Evolutionary conservation across 1,140 invertebrate species (phyloP), one percentile per base, ranked within the genome.

Genomic region (Schlechtendalia chinensis): DNA sequence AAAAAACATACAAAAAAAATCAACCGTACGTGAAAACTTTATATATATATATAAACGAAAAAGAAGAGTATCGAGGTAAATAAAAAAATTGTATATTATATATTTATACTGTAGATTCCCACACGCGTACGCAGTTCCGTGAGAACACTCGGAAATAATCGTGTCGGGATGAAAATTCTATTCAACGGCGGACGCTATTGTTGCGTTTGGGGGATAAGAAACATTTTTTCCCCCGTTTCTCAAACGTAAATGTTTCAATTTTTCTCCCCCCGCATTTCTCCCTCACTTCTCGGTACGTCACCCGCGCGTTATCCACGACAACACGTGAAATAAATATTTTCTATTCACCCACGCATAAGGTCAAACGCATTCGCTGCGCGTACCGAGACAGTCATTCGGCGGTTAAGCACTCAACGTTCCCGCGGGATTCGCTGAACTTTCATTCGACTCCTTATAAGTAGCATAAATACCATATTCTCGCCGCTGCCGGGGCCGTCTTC

Each of bases 121-220:
- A 16, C 39, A 47, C 39, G 45, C 63, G 10, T 45, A 45, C 10
- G 10, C 10, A 69, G 24, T 69, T 47, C 39, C 12, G 39, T 24
- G n/a, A 19, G 32, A 69, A 47, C 12, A 24, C 39, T 69, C 32
- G 17, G 14, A 69, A 69, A 24, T 47, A 69, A 69, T 69, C 32
- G 32, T n/a, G n/a, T 69, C 22, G 12, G 22, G 65, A 69, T 17
- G 39, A 47, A n/a, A 69, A 69, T 69, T 69, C 39, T 24, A 47
- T 69, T 69, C 32, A 47, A 47, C 45, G 14, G 27, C 12, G 0
- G 5, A 2, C 39, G 12, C 10, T 47, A 69, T 69, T 69, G 32
- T 69, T 69, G 39, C 65, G 32, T 47, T 69, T 16, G 19, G 32
- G 17, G 11, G 17, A 11, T 10, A 54, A 54, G 19, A 39, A n/a